A percentile compares a stretch with the other conserved stretches of the same genome.
phyloP scores from a whole-genome alignment of 2,113 vertebrate species.

The Xenopus borealis region DNA sequence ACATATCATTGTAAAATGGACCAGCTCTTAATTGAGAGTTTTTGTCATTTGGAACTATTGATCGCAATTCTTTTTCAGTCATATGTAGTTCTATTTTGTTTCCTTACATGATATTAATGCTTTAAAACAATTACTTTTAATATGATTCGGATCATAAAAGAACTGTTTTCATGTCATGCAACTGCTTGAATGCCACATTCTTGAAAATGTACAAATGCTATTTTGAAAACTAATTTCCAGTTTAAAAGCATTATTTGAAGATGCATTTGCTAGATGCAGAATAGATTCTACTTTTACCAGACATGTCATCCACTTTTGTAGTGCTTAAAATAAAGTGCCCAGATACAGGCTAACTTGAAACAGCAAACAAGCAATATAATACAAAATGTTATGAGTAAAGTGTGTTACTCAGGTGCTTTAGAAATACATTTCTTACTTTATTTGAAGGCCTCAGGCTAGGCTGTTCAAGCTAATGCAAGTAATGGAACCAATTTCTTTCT shows the following conservation, averaged over 20 bases:
- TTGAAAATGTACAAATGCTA: slow-evolving; percentile 58
- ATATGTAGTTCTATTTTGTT: not conserved
- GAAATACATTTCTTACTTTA: slow-evolving; percentile 84
- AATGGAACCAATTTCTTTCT: slow-evolving; percentile 89
- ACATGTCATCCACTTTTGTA: slow-evolving; percentile 88
- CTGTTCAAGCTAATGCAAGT: slow-evolving; percentile 89
- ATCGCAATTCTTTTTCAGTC: not conserved
- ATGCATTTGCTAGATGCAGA: slow-evolving; percentile 72
- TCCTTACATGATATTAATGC: slow-evolving; percentile 24
- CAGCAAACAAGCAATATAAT: slow-evolving; percentile 84
- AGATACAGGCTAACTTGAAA: slow-evolving; percentile 78
- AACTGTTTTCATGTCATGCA: slow-evolving; percentile 10
- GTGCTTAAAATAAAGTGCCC: slow-evolving; percentile 90
- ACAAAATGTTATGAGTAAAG: slow-evolving; percentile 89
- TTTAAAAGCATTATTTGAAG: slow-evolving; percentile 73
- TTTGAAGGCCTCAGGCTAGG: slow-evolving; percentile 80
- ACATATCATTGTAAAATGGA: too few species aligned
- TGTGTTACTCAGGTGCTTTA: slow-evolving; percentile 88
- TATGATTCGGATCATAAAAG: slow-evolving; percentile 12
- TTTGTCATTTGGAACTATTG: not conserved
- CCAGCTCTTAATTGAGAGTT: too few species aligned
- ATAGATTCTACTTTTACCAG: slow-evolving; percentile 65
- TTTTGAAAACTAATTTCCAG: slow-evolving; percentile 75
- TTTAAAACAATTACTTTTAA: slow-evolving; percentile 33
- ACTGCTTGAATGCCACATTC: slow-evolving; percentile 52